phyloP scores from a whole-genome alignment of 2,113 vertebrate species.

The Furnarius figulus region DNA sequence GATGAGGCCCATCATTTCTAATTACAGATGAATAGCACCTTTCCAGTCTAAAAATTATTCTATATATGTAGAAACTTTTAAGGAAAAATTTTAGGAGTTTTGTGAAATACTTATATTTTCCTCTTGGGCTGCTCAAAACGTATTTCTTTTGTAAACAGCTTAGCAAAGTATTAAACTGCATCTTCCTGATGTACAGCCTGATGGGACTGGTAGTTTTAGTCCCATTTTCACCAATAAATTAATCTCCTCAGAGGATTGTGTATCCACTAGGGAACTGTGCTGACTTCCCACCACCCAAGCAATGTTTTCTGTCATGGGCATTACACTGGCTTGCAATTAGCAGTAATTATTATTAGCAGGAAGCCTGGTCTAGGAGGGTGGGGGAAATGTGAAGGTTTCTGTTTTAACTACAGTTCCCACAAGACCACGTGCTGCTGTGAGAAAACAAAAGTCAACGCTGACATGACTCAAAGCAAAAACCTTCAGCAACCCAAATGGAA shows the following conservation, averaged over 20 bases:
- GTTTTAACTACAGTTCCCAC: conserved; percentile 27
- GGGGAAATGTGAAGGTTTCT: not conserved
- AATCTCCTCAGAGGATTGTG: not conserved
- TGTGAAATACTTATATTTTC: not conserved
- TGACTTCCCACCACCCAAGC: not conserved
- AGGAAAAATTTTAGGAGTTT: not conserved
- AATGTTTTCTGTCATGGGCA: not conserved
- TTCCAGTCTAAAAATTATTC: not conserved
- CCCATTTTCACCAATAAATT: not conserved
- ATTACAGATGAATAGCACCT: not conserved
- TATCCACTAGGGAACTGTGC: not conserved
- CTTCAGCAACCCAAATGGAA: conserved; percentile 33
- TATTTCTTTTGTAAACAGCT: not conserved
- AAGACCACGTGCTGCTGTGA: not conserved
- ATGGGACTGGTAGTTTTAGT: not conserved
- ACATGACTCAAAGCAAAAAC: conserved; percentile 38
- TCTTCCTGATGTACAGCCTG: not conserved
- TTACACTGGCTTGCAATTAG: not conserved
- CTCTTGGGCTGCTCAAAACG: not conserved
- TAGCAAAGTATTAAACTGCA: not conserved
- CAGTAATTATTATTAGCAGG: not conserved
- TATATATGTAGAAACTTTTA: not conserved
- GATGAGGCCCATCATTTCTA: not conserved
- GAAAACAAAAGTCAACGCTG: conserved; percentile 31
- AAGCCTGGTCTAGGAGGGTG: not conserved